Evolutionary conservation across 2,888 invertebrate species (phyloP).

Genomic region (Lithosia quadra): DNA sequence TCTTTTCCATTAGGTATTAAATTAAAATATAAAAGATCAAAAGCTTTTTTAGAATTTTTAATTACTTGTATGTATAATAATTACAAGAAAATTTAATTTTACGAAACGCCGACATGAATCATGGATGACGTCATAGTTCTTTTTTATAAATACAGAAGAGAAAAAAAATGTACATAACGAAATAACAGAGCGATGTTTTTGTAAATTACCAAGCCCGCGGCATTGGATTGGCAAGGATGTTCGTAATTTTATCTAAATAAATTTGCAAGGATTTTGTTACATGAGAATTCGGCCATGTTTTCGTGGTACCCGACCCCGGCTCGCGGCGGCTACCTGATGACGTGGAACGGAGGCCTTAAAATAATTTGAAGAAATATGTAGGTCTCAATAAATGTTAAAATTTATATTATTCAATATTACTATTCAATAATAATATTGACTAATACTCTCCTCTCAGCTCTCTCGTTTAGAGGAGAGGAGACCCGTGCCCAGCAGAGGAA

Average conservation of each 20-base stretch:
- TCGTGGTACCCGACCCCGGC: background rate
- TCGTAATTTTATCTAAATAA: conserved; percentile 46
- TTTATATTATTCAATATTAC: background rate
- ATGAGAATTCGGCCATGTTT: conserved; percentile 2
- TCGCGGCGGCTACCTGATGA: background rate
- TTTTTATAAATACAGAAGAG: conserved; percentile 22
- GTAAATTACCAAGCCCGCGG: conserved; percentile 39
- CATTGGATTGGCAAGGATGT: conserved; percentile 29
- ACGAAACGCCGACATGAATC: conserved; percentile 39
- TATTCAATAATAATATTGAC: too few species aligned
- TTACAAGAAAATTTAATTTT: conserved; percentile 38
- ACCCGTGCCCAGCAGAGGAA: too few species aligned
- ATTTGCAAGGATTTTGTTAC: conserved; percentile 29
- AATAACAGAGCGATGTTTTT: conserved; percentile 41
- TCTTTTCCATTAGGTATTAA: conserved; percentile 1
- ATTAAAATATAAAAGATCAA: conserved; percentile 8
- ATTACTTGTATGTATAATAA: conserved; percentile 36
- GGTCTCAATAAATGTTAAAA: background rate
- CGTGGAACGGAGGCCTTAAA: background rate
- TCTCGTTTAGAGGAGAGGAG: too few species aligned
- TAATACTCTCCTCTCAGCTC: too few species aligned
- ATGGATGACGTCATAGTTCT: conserved; percentile 28
- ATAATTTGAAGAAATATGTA: too few species aligned
- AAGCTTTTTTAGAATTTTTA: conserved; percentile 19
- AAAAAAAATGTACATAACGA: conserved; percentile 21